Evolutionary conservation across 2,113 vertebrate species (phyloP).

Genomic region (Trogon surrucura): DNA sequence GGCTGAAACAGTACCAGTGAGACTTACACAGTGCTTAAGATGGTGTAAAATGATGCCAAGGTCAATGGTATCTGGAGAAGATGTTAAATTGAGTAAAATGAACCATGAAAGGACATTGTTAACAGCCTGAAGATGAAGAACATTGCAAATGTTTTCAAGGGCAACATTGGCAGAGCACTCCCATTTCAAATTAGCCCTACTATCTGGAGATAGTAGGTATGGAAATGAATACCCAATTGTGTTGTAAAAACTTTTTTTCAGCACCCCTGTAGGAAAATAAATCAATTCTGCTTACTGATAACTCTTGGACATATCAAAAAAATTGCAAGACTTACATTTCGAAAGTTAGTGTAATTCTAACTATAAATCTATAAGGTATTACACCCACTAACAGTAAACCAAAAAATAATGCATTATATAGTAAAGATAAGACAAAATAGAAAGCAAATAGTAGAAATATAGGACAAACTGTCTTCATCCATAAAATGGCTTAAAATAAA

Average conservation of each 20-base stretch:
- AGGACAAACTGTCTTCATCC: not conserved
- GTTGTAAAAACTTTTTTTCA: not conserved
- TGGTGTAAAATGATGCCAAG: conserved; percentile 34
- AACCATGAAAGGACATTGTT: conserved; percentile 54
- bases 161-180: not conserved
- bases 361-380: not conserved
- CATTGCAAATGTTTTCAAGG: conserved; percentile 15
- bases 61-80: conserved; percentile 30
- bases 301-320: not conserved
- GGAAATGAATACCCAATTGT: not conserved
- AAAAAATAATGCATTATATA: not conserved
- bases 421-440: not conserved
- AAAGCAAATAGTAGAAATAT: not conserved
- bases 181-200: not conserved
- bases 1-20: not conserved
- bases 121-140: conserved; percentile 40
- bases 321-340: not conserved
- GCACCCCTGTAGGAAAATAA: not conserved
- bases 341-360: not conserved
- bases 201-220: not conserved
- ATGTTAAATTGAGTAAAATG: conserved; percentile 59
- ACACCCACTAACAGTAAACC: not conserved
- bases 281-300: not conserved
- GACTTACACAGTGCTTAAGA: conserved; percentile 9
- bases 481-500: not conserved